A percentile compares a stretch with the other conserved stretches of the same genome.
phyloP scores from a whole-genome alignment of 1,140 invertebrate species.

The Camponotus pennsylvanicus region DNA sequence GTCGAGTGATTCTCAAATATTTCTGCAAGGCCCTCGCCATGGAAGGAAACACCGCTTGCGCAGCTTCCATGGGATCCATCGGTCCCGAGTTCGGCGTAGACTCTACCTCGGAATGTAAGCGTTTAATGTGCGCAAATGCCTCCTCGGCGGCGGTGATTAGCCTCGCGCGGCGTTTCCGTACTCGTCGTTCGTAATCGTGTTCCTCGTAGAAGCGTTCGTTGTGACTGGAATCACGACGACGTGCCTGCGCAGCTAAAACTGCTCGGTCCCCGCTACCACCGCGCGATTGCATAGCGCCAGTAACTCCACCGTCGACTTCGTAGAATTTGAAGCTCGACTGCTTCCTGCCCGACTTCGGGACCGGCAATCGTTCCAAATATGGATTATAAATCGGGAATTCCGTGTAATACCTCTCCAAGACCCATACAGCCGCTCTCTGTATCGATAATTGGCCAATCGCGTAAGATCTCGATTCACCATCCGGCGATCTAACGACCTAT shows the following conservation, averaged over 20 bases:
- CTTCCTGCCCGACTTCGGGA: slow-evolving; percentile 93
- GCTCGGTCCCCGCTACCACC: slow-evolving; percentile 89
- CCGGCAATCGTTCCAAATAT: slow-evolving; percentile 96
- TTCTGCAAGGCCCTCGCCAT: slow-evolving; percentile 98
- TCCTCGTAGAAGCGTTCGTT: slow-evolving; percentile 99
- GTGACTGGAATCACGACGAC: slow-evolving; percentile 95
- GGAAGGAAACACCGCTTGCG: slow-evolving; percentile 98
- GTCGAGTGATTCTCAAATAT: slow-evolving; percentile 97
- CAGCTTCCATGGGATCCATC: slow-evolving; percentile 97
- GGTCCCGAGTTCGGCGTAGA: slow-evolving; percentile 87
- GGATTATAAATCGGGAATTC: slow-evolving; percentile 99
- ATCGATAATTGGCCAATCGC: slow-evolving; percentile 97
- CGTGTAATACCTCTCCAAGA: slow-evolving; percentile 97
- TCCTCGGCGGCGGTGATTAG: slow-evolving; percentile 97
- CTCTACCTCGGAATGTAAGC: slow-evolving; percentile 89
- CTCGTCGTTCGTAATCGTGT: slow-evolving; percentile 97
- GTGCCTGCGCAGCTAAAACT: slow-evolving; percentile 90
- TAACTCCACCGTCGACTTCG: slow-evolving; percentile 95
- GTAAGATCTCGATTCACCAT: slow-evolving; percentile 95
- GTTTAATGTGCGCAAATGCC: slow-evolving; percentile 98
- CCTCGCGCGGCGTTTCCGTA: slow-evolving; percentile 95
- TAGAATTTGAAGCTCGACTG: slow-evolving; percentile 98
- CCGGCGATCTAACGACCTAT: slow-evolving; percentile 95
- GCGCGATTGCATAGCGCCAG: slow-evolving; percentile 89
- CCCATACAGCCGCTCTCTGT: slow-evolving; percentile 97